These are phyloP conservation scores for Sebastes wilsoni DNA, from an alignment of 2,797 vertebrate genomes.

Conservation along the genomic window DNA sequence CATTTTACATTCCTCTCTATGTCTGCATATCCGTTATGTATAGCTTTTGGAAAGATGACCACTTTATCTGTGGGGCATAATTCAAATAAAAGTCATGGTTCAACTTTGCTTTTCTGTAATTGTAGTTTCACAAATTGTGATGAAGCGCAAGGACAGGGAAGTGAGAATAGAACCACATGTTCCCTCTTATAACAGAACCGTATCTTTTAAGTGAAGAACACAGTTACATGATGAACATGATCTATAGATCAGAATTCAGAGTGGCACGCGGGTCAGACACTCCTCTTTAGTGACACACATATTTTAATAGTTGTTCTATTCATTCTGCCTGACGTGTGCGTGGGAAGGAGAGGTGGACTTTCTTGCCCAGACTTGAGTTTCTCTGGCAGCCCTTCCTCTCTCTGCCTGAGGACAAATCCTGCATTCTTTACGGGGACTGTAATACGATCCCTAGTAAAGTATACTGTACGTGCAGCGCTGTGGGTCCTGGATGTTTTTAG, in stretches of 20 bases:
- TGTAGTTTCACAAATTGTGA: neutral
- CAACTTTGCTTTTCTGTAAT: neutral
- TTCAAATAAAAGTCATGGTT: slow-evolving; percentile 5
- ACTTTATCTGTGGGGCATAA: neutral
- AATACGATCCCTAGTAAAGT: neutral
- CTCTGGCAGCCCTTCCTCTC: neutral
- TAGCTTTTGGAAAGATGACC: neutral
- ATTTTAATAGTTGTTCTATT: neutral
- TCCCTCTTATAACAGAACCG: neutral
- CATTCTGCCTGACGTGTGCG: neutral
- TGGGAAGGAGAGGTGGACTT: neutral
- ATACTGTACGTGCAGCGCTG: neutral
- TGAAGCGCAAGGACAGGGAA: neutral
- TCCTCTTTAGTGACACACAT: neutral
- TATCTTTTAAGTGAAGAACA: neutral
- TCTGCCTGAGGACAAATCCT: neutral
- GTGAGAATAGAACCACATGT: neutral
- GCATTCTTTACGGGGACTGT: neutral
- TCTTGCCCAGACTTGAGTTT: slow-evolving; percentile 34
- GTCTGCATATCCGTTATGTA: neutral
- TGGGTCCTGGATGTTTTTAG: neutral
- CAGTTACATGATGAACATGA: neutral
- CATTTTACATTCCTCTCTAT: neutral
- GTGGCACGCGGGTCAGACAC: neutral
- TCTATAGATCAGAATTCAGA: neutral